A percentile compares a stretch with the other conserved stretches of the same genome.
phyloP scores from a whole-genome alignment of 92 coral and sea anemone species.

The Porites cylindrica region DNA sequence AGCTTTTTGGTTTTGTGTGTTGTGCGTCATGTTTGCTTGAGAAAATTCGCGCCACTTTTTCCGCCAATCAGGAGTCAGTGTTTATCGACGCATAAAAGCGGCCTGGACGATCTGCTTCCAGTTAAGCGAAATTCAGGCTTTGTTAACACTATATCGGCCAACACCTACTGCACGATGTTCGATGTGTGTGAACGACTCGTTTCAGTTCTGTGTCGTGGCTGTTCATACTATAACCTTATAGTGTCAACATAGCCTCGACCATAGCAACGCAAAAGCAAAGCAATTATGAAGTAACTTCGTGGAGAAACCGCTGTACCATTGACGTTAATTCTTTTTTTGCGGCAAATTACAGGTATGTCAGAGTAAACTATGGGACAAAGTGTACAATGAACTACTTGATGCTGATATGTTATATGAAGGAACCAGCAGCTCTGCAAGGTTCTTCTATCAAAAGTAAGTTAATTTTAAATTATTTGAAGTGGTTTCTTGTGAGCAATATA shows the following conservation, averaged over 20 bases:
- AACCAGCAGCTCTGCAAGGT: conserved; percentile 65
- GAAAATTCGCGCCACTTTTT: no score
- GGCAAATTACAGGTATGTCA: conserved; percentile 70
- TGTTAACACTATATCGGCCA: no score
- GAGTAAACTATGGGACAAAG: conserved; percentile 68
- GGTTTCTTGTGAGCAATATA: no score
- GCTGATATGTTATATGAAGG: conserved; percentile 45
- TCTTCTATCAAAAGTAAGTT: conserved; percentile 86
- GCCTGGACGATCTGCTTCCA: not conserved
- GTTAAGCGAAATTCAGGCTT: not conserved
- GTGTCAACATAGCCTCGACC: not conserved
- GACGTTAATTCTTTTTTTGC: not conserved
- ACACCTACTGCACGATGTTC: no score
- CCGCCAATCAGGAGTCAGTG: no score
- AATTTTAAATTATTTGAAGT: not conserved
- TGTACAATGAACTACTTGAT: conserved; percentile 69
- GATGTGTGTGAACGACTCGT: no score
- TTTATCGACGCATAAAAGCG: no score
- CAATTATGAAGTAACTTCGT: not conserved
- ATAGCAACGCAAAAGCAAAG: not conserved
- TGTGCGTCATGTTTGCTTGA: no score
- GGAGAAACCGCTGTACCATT: no score
- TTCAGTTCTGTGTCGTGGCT: no score
- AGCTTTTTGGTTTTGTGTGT: no score
- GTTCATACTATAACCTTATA: not conserved